A percentile compares a stretch with the other conserved stretches of the same genome.
phyloP scores from a whole-genome alignment of 2,797 vertebrate genomes.

The Champsocephalus esox region DNA sequence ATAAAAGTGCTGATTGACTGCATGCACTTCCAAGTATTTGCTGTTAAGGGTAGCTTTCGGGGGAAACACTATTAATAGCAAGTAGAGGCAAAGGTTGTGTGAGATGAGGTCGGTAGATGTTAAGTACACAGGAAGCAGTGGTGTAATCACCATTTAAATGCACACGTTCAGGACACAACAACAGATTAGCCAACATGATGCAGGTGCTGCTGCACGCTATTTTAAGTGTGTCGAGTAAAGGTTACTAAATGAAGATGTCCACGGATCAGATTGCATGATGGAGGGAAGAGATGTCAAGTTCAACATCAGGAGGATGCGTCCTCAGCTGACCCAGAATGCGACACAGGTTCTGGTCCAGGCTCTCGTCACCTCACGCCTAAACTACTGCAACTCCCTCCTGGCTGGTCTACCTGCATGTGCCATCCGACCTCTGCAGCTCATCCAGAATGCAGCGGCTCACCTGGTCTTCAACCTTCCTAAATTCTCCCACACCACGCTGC shows the following conservation, averaged over 20 bases:
- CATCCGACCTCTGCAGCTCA: too few relatives aligned
- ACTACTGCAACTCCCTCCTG: too few relatives aligned
- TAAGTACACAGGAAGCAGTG: slow-evolving; percentile 16
- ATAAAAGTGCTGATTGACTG: background rate
- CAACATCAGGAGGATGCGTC: too few relatives aligned
- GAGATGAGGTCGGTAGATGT: background rate
- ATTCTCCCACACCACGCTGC: too few relatives aligned
- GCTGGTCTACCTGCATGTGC: too few relatives aligned
- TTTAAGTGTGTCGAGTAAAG: background rate
- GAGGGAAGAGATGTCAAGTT: background rate
- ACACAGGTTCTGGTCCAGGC: too few relatives aligned
- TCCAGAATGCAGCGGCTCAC: too few relatives aligned
- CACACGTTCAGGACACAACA: background rate
- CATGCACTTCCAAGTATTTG: background rate
- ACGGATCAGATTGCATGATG: background rate
- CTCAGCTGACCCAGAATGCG: too few relatives aligned
- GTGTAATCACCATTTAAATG: slow-evolving; percentile 13
- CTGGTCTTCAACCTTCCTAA: too few relatives aligned
- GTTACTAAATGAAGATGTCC: background rate
- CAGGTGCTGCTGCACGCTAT: background rate
- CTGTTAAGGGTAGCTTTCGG: slow-evolving; percentile 8
- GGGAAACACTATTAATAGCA: slow-evolving; percentile 39
- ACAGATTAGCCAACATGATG: background rate
- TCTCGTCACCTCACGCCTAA: too few relatives aligned
- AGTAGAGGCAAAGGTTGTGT: background rate